Percentiles rank a stretch among this genome's conserved stretches.
Conservation (phyloP, 2,888 invertebrate genomes). For the Therioaphis trifolii region DNA sequence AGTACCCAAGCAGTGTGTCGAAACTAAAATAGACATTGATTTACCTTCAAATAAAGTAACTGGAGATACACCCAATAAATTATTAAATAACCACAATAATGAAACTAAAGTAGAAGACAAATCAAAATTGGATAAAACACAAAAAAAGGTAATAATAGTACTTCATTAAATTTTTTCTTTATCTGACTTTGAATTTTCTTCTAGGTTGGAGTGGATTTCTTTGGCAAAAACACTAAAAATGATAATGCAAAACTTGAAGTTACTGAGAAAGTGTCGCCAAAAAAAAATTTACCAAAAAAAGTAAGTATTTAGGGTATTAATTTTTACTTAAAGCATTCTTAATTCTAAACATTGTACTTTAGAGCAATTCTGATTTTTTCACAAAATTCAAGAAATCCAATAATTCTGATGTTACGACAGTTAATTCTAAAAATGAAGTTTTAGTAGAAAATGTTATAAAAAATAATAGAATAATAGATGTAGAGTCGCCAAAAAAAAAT, state of each 20-base stretch:
- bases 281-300: conserved; percentile 13
- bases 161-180: neutral
- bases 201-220: conserved; percentile 18
- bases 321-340: neutral
- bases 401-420: neutral
- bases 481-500: neutral
- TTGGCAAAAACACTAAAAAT: conserved; percentile 5
- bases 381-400: conserved; percentile 33
- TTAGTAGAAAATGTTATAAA: neutral
- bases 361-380: conserved; percentile 41
- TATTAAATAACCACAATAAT: conserved; percentile 27
- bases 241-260: conserved; percentile 6
- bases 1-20: neutral
- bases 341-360: neutral
- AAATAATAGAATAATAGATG: neutral
- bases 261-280: no score
- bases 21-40: conserved; percentile 18
- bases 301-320: neutral
- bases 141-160: conserved; percentile 35
- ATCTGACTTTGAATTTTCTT: neutral
- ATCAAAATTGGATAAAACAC: neutral
- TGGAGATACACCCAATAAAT: neutral
- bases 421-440: neutral
- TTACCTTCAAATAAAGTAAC: neutral
- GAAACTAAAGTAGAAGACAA: neutral